Conservation (phyloP, 2,113 vertebrate species). For the Nyctereutes procyonoides region DNA sequence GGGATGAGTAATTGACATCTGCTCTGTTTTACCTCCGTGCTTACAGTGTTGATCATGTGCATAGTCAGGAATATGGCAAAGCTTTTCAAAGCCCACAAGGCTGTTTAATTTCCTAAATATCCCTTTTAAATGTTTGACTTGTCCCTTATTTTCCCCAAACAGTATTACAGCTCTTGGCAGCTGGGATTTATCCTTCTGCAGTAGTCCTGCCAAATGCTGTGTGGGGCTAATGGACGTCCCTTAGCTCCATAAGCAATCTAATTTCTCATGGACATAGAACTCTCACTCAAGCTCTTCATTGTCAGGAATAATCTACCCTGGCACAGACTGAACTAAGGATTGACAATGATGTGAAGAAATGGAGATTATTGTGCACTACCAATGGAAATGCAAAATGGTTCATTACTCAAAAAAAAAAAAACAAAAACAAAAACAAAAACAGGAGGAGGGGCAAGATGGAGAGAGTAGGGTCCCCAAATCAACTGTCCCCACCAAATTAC, state of each 20-base stretch:
- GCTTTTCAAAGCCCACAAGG: not conserved
- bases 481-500: too few species aligned
- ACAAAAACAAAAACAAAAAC: too few species aligned
- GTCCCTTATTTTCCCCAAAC: not conserved
- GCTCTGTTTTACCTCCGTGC: not conserved
- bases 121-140: not conserved
- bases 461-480: too few species aligned
- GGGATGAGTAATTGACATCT: not conserved
- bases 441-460: too few species aligned
- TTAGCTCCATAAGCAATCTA: not conserved
- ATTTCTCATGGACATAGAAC: not conserved
- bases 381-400: not conserved
- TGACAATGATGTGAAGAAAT: not conserved
- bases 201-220: not conserved
- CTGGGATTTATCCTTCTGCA: not conserved
- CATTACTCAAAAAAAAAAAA: not conserved
- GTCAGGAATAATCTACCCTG: not conserved
- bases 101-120: not conserved
- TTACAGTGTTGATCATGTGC: not conserved
- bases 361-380: not conserved
- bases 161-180: not conserved
- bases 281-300: not conserved
- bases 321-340: not conserved
- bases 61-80: not conserved
- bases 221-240: not conserved